Base-by-base conservation (phyloP, 2,113 vertebrate species). In the Malurus elegans region DNA sequence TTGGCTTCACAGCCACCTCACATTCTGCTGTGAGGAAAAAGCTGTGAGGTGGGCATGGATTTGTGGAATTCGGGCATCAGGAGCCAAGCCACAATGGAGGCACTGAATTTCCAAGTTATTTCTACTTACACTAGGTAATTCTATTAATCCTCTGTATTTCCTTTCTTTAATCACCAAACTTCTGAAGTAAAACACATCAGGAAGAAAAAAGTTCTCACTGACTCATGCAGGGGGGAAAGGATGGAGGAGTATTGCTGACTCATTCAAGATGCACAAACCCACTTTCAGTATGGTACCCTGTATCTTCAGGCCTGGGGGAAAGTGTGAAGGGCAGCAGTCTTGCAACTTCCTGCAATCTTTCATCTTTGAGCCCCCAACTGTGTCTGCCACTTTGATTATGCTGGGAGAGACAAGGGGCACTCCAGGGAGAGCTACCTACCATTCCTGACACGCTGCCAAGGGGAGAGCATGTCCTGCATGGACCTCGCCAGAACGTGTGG, bases 181-280 rank as follows among this genome's bases (percentile, higher is more conserved):
- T 91, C 62, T 92, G 85, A 94, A 88, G 67, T 40, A 90, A 93
- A 93, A 67, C 44, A 93, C 47, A 92, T 67, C 75, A 78, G 64
- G 66, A 80, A 56, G 61, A 60, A 79, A 83, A 76, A 60, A 69
- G 31, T 28, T 79, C 79, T 88, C 60, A 54, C 47, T 96, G 95
- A 93, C 40, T 97, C 90, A 95, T 18, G 36, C 75, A 71, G 61
- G 81, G 91, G 86, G 56, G 79, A 88, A 93, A 23, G 81, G 54
- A 62, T 76, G 82, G 86, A 95, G 89, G 94, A 95, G 86, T 97
- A 78, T 2, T 81, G 86, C 86, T 95, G 91, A 97, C 61, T 96
- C 95, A 97, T 9, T 60, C 61, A 74, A 75, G 65, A 91, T 3
- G 44, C 67, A 92, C 17, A 96, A 94, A 88, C 88, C 88, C 85